These are phyloP conservation scores for Tichodroma muraria DNA, from an alignment of 2,113 vertebrate species.

Conservation along the genomic window DNA sequence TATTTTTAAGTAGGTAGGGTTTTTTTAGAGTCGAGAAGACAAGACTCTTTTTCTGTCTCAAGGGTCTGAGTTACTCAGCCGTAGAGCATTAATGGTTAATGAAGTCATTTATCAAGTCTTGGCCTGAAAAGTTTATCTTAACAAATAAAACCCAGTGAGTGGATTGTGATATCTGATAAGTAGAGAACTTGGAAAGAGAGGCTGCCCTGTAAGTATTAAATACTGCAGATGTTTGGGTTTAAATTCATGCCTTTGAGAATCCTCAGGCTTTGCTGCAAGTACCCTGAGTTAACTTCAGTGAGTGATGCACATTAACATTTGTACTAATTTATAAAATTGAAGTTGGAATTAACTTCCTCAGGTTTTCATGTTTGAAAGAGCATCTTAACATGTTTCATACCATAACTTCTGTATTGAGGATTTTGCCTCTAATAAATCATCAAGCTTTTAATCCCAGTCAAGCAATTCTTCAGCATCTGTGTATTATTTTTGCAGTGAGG, in stretches of 20 bases:
- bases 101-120: background rate
- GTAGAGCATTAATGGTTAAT: background rate
- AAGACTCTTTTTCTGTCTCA: background rate
- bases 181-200: background rate
- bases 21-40: background rate
- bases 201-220: background rate
- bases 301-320: background rate
- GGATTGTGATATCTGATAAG: background rate
- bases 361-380: background rate
- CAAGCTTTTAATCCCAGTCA: background rate
- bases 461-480: background rate
- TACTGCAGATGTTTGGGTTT: background rate
- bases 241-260: background rate
- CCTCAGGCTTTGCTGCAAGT: background rate
- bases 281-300: constrained; percentile 26
- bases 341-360: background rate
- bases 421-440: background rate
- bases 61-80: constrained; percentile 7
- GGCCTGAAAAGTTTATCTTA: constrained; percentile 21
- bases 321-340: background rate
- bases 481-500: background rate
- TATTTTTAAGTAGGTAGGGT: background rate
- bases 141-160: background rate
- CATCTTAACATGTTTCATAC: background rate
- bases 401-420: background rate